These are phyloP conservation scores for Ornithorhynchus anatinus DNA, from an alignment of 2,113 vertebrate species.

Conservation along the genomic window DNA sequence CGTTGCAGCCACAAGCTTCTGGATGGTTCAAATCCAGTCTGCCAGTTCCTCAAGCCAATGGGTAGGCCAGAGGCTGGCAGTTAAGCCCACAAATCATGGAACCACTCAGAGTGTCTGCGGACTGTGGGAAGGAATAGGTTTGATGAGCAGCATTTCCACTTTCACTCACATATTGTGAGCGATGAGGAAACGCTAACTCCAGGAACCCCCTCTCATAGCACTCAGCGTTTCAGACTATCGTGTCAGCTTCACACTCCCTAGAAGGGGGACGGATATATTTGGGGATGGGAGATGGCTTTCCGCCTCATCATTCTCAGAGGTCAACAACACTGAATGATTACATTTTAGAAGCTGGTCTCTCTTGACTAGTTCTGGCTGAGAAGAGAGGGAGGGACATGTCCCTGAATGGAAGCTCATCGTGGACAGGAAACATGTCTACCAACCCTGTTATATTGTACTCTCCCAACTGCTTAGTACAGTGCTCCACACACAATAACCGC, in stretches of 20 bases:
- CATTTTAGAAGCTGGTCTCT: too few relatives aligned
- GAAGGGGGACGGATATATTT: not conserved
- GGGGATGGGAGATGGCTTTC: not conserved
- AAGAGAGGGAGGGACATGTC: too few relatives aligned
- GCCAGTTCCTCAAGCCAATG: too few relatives aligned
- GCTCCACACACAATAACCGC: too few relatives aligned
- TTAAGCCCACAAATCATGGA: fast-evolving
- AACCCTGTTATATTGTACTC: too few relatives aligned
- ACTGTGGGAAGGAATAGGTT: not conserved
- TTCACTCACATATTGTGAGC: not conserved
- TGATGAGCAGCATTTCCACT: not conserved
- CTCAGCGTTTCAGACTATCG: fast-evolving
- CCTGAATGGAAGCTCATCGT: too few relatives aligned
- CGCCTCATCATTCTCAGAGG: not conserved
- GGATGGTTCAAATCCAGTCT: too few relatives aligned
- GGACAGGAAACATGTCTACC: too few relatives aligned
- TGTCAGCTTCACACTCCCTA: not conserved
- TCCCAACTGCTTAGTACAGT: too few relatives aligned
- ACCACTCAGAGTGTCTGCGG: not conserved
- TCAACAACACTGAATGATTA: not conserved
- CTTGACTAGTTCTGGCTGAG: too few relatives aligned
- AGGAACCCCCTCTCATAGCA: fast-evolving
- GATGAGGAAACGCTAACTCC: fast-evolving
- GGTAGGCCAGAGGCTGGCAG: fast-evolving
- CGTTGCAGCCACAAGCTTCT: too few relatives aligned